These are phyloP conservation scores for Colaptes auratus DNA, from an alignment of 2,113 vertebrate species.

Conservation along the genomic window DNA sequence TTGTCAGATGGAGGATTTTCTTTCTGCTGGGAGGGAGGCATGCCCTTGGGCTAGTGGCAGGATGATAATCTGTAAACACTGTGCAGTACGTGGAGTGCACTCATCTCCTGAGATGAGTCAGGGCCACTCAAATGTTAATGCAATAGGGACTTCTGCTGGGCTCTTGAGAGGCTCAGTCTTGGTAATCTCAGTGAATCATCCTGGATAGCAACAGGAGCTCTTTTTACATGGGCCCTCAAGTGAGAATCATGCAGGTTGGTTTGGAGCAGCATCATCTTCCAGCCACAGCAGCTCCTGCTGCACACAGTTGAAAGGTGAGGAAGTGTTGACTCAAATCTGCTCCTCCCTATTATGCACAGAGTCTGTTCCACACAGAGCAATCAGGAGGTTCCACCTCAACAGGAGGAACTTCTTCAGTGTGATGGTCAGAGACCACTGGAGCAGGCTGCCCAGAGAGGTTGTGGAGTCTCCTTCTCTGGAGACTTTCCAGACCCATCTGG, in stretches of 20 bases:
- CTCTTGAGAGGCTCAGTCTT: neutral
- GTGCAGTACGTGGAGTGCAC: neutral
- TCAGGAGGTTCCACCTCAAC: too few relatives aligned
- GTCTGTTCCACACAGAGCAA: neutral
- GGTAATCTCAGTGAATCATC: neutral
- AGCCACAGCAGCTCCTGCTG: neutral
- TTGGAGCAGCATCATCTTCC: neutral
- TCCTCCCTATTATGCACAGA: neutral
- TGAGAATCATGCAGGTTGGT: neutral
- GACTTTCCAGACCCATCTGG: too few relatives aligned
- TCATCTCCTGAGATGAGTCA: neutral
- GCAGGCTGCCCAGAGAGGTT: too few relatives aligned
- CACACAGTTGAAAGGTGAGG: neutral
- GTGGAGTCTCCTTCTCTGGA: too few relatives aligned
- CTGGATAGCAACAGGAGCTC: neutral
- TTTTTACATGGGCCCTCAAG: neutral
- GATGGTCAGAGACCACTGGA: too few relatives aligned
- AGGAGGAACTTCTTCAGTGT: too few relatives aligned
- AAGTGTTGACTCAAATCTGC: neutral
- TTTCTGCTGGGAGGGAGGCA: neutral
- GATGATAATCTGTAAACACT: neutral
- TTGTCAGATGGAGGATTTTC: neutral
- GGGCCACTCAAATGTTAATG: neutral
- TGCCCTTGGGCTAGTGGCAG: neutral
- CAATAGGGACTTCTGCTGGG: neutral